Base-by-base conservation (phyloP, 1,140 invertebrate genomes). In the Apis dorsata region DNA sequence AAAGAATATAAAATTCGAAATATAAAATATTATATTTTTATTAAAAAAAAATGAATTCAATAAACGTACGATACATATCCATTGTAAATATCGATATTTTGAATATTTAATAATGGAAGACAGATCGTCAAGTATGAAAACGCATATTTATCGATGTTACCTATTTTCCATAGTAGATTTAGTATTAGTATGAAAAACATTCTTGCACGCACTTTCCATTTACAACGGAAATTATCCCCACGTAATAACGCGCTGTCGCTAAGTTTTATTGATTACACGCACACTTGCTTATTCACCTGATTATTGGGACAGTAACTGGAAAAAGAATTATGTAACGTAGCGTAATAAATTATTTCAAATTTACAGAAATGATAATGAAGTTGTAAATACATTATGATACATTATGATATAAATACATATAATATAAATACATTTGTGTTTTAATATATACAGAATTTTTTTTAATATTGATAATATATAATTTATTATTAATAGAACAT, bases 211-310 rank as follows among this genome's bases (percentile, higher is more conserved):
- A 19, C 55, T 57, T 57, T 21, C 19, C 21, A 60, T 60, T 60
- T 60, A 60, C 59, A 60, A 21, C 24, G 28, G 55, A 28, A 59
- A 73, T 73, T 73, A 73, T 44, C 24, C 15, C 55, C 9, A 60
- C 28, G 24, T 57, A 57, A 59, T 21, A 19, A 34, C 3, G 3
- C 34, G 51, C n/a, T 73, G 59, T n/a, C 59, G 9, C 34, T 57
- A 57, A 57, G 55, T 73, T 73, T 73, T 44, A 73, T 59, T 73
- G 28, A 19, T 57, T 60, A n/a, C 34, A 34, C 34, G 19, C 60
- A 60, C 55, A 17, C 28, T 60, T 19, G 21, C 19, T 73, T 34
- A 55, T 1, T 34, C 34, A 34, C 34, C 51, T 60, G 28, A 44
- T 73, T 60, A 73, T 49, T 17, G 28, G 17, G 21, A 2, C 57